Base-by-base conservation (phyloP, 2,888 invertebrate species). In the Sphecodes monilicornis region DNA sequence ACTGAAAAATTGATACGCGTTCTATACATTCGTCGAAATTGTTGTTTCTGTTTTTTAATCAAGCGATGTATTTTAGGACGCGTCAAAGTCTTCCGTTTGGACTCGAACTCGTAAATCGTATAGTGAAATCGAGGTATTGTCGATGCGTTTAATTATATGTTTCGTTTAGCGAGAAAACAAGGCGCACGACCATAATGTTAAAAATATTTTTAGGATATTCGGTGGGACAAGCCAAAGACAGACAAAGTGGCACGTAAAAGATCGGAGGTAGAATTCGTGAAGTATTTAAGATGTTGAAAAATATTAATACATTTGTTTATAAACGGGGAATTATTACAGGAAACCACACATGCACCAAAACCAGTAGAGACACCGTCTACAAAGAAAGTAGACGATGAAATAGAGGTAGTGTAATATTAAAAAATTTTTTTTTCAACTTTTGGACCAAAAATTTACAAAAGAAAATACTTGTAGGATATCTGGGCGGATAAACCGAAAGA, bases 201-300 rank as follows among this genome's bases (percentile, higher is more conserved):
- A 60, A n/a, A 11, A 71, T 64, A 71, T 26, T 85, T 79, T 13
- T 82, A 85, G 82, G 82, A 78, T 11, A 57, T 77, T 57, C 68
- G 77, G 74, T 29, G 57, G 11, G 43, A 69, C 26, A 83, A 66
- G 26, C 26, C 69, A 3, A 72, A 36, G 29, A 32, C 41, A 26
- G 64, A 60, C 43, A 82, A 82, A 60, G 41, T 70, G 32, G 80
- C 41, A 11, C 8, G 54, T 0, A 39, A 68, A 70, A 78, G 64
- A 69, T 39, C 69, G 16, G 64, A 88, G 82, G 87, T 87, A 88
- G 39, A 85, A n/a, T 68, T 39, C 8, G 11, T 18, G 6, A 64
- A 36, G 1, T n/a, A n/a, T 22, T 36, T 18, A 46, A 46, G 18
- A 22, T 22, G 13, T 6, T 13, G 4, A 18, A 3, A 46, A 1